Conservation (phyloP, 2,113 vertebrate species). For the Gila orcuttii region DNA sequence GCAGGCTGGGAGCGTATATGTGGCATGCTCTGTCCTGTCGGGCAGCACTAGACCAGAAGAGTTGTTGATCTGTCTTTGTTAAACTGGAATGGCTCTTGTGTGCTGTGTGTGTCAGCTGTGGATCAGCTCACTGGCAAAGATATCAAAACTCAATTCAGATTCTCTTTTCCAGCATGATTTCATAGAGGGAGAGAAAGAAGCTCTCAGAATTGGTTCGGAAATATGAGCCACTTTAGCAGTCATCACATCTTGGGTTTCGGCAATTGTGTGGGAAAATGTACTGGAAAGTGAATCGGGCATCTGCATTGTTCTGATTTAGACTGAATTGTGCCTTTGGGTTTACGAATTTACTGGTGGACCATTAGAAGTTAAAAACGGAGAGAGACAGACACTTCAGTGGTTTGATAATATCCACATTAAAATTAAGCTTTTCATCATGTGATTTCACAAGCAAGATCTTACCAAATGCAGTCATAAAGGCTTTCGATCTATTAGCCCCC, state of each 20-base stretch:
- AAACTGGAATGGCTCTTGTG: not conserved
- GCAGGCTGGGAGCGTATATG: not conserved
- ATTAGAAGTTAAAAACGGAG: not conserved
- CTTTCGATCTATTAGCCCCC: constrained; percentile 32
- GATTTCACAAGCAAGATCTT: constrained; percentile 31
- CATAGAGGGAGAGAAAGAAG: constrained; percentile 6
- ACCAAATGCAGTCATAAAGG: constrained; percentile 25
- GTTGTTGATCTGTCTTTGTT: constrained; percentile 24
- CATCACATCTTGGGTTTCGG: constrained; percentile 15
- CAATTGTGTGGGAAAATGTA: constrained; percentile 28
- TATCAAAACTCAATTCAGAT: constrained; percentile 22
- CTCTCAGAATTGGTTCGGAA: constrained; percentile 8
- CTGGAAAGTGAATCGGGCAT: constrained; percentile 22
- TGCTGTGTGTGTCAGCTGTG: constrained; percentile 19
- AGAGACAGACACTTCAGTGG: not conserved
- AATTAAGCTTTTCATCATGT: constrained; percentile 28
- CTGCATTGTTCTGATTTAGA: constrained; percentile 7
- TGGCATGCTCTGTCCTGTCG: constrained; percentile 1
- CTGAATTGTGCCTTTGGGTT: not conserved
- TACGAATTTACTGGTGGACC: not conserved
- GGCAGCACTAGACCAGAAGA: not conserved
- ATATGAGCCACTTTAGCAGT: constrained; percentile 14
- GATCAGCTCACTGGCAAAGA: constrained; percentile 15
- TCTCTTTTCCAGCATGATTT: not conserved
- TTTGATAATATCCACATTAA: constrained; percentile 28